Percentiles rank a stretch among this genome's conserved stretches.
phyloP scores from a whole-genome alignment of 92 coral and sea anemone species.

The Desmophyllum pertusum region DNA sequence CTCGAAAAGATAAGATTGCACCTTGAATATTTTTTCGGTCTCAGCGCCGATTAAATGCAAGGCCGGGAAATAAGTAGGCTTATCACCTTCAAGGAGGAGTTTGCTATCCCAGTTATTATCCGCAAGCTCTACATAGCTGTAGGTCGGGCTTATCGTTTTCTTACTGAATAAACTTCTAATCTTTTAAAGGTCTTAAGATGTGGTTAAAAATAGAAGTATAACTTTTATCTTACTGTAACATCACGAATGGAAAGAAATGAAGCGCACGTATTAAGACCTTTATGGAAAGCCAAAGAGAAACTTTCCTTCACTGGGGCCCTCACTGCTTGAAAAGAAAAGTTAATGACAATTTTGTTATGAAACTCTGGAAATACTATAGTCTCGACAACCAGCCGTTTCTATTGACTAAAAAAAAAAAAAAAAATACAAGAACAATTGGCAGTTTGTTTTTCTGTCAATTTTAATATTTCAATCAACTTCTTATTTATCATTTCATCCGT shows the following conservation, averaged over 20 bases:
- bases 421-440: neutral
- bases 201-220: neutral
- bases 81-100: neutral
- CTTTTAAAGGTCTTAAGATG: constrained; percentile 1
- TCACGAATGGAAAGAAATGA: neutral
- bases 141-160: neutral
- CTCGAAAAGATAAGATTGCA: constrained; percentile 24
- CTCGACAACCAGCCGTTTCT: neutral
- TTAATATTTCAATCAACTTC: neutral
- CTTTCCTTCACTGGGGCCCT: neutral
- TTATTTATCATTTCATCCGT: neutral
- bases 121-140: neutral
- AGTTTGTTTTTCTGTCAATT: neutral
- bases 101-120: neutral
- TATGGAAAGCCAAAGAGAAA: neutral
- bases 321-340: neutral
- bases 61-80: constrained; percentile 2
- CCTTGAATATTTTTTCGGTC: neutral
- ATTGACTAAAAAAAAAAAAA: neutral
- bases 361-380: neutral
- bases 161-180: neutral
- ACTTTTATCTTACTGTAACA: neutral
- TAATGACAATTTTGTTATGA: neutral
- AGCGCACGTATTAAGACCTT: too few species aligned
- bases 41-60: neutral